phyloP scores from a whole-genome alignment of 2,888 invertebrate species.

The Opisthograptis luteolata region DNA sequence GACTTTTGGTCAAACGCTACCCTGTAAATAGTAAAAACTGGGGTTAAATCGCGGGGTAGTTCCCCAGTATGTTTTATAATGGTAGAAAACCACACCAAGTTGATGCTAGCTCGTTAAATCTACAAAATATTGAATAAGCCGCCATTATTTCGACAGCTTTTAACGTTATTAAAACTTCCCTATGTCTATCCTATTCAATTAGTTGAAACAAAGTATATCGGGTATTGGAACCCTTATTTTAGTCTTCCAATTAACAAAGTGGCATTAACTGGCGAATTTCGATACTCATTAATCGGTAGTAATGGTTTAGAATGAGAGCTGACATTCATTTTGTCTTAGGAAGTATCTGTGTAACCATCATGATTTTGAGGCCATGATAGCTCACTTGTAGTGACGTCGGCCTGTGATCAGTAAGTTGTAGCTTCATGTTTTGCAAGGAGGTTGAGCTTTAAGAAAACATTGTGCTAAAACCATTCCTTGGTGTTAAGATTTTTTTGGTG shows the following conservation, averaged over 20 bases:
- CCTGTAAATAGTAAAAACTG: too few relatives aligned
- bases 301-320: constrained; percentile 33
- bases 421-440: too few relatives aligned
- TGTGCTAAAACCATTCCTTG: too few relatives aligned
- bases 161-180: constrained; percentile 25
- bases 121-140: neutral
- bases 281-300: constrained; percentile 41
- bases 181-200: constrained; percentile 29
- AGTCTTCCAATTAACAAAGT: constrained; percentile 55
- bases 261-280: constrained; percentile 36
- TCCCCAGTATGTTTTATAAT: too few relatives aligned
- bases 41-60: too few relatives aligned
- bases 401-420: too few relatives aligned
- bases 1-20: too few relatives aligned
- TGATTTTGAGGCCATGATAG: neutral
- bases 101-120: neutral
- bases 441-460: too few relatives aligned
- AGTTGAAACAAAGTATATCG: constrained; percentile 27
- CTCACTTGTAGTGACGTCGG: too few relatives aligned
- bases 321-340: neutral
- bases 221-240: constrained; percentile 34
- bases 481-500: too few relatives aligned
- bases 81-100: too few relatives aligned
- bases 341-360: too few relatives aligned
- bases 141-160: neutral